Evolutionary conservation across 2,113 vertebrate genomes (phyloP).

Genomic region (Anolis carolinensis): DNA sequence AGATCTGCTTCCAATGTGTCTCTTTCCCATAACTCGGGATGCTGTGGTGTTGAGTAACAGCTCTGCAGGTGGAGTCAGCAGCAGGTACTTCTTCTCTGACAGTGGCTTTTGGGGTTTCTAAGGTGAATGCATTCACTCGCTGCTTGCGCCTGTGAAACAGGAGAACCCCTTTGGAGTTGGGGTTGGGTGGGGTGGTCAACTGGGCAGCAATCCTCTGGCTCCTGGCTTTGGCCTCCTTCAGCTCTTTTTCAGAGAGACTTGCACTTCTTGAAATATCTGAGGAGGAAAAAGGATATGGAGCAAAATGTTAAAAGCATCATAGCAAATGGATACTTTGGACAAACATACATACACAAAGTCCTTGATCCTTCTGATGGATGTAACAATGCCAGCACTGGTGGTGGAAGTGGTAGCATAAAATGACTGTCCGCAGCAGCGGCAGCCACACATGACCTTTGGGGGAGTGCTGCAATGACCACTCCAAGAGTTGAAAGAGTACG

Average conservation of each 20-base stretch:
- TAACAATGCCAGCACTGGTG: too few species aligned
- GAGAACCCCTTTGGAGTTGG: constrained; percentile 90
- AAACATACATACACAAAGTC: not conserved
- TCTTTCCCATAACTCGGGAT: constrained; percentile 72
- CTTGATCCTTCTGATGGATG: too few species aligned
- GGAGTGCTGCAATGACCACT: too few species aligned
- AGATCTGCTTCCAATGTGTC: constrained; percentile 69
- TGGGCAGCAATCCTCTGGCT: constrained; percentile 92
- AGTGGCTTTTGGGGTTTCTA: constrained; percentile 70
- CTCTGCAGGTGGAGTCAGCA: constrained; percentile 56
- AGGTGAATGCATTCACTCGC: constrained; percentile 86
- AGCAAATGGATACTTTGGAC: not conserved
- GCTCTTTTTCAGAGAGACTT: constrained; percentile 90
- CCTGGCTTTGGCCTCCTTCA: constrained; percentile 87
- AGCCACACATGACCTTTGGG: too few species aligned
- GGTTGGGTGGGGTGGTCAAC: constrained; percentile 85
- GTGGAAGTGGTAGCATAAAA: too few species aligned
- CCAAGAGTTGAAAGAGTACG: too few species aligned
- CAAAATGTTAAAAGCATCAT: constrained; percentile 37
- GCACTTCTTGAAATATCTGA: constrained; percentile 85
- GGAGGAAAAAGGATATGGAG: constrained; percentile 33
- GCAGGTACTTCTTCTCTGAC: constrained; percentile 38
- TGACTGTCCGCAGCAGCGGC: too few species aligned
- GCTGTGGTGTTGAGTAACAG: constrained; percentile 35
- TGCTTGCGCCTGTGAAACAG: constrained; percentile 92